Percentiles rank a stretch among this genome's conserved stretches.
phyloP scores from a whole-genome alignment of 2,113 vertebrate species.

The Anhinga anhinga region DNA sequence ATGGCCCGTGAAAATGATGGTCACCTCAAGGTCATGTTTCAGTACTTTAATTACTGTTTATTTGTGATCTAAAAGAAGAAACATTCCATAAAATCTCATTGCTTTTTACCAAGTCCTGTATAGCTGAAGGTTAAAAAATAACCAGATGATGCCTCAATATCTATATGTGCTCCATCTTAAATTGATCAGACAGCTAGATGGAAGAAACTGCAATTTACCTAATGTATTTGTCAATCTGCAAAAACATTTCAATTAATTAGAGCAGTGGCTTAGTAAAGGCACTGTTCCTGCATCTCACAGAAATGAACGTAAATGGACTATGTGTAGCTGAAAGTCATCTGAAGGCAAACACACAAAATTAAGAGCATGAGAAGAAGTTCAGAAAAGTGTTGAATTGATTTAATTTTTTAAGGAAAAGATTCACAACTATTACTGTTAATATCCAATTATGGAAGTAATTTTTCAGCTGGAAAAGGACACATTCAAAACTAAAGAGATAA shows the following conservation, averaged over 20 bases:
- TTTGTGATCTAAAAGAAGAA: background rate
- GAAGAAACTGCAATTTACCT: background rate
- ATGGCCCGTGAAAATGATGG: background rate
- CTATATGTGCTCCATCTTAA: background rate
- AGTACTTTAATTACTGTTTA: background rate
- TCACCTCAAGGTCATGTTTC: background rate
- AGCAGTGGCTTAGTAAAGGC: background rate
- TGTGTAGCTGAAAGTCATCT: background rate
- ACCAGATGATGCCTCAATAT: background rate
- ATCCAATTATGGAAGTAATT: background rate
- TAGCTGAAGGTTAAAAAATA: constrained; percentile 3
- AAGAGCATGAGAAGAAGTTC: background rate
- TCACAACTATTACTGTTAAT: background rate
- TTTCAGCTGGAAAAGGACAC: background rate
- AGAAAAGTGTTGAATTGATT: background rate
- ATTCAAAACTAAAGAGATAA: background rate
- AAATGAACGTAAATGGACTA: background rate
- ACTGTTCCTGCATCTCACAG: background rate
- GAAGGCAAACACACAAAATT: background rate
- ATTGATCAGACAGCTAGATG: background rate
- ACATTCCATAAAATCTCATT: background rate
- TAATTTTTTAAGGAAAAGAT: background rate
- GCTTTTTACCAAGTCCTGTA: background rate
- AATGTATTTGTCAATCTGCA: background rate
- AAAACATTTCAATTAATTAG: background rate